Base-by-base conservation (phyloP, 2,888 invertebrate species). In the Ptilodon capucinus region DNA sequence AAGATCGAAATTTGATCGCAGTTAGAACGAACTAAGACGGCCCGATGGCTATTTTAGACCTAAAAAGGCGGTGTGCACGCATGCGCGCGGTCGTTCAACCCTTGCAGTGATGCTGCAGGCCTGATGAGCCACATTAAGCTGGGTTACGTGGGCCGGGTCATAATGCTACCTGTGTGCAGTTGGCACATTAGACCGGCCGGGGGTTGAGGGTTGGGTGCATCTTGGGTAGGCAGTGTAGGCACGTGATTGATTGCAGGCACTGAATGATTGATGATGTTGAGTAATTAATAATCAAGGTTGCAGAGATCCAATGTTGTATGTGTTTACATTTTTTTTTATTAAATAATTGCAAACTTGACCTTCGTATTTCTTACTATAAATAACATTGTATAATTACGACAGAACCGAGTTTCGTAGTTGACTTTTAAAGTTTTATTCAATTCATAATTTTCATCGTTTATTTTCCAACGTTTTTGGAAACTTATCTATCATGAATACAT, bases 1-100 rank as follows among this genome's bases (percentile, higher is more conserved):
- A 89, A 89, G 89, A 89, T 88, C 86, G 86, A 89, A 88, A 84
- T 89, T 90, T 86, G 87, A 86, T 86, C 85, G 89, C 76, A 84
- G 83, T 83, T 80, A 81, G 79, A 79, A 78, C 74, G 79, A 77
- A 76, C 79, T 81, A 83, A 86, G 87, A 84, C 81, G 76, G 79
- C 78, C 75, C 79, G 79, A 76, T 76, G 81, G 83, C 78, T 81
- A 79, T 79, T 82, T n/a, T 81, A 79, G 76, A 68, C 60, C 60
- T 68, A 74, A 76, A 76, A 76, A 75, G 68, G 65, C 64, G 62
- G 68, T 60, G 45, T 60, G 54, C 54, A 78, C 86, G 86, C 86
- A 81, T 83, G 86, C 86, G 86, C 73, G 60, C 74, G 84, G 78
- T 77, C 80, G 73, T 81, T 84, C 79, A 81, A 82, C 86, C 78